Base-by-base conservation (phyloP, 2,113 vertebrate species). In the Cairina moschata region DNA sequence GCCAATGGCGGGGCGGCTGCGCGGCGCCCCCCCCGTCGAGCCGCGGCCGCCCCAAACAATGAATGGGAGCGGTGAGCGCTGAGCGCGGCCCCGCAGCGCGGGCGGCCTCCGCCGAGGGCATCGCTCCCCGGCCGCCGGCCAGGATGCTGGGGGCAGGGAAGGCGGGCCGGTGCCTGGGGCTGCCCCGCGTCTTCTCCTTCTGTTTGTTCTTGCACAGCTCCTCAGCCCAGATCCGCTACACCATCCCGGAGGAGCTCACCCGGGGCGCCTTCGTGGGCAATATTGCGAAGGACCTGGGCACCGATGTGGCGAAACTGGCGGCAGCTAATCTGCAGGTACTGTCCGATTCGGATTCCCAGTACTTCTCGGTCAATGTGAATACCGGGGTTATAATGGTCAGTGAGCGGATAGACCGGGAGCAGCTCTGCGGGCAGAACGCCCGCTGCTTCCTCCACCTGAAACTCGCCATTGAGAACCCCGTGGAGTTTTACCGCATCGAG, bases 271-370 rank as follows among this genome's bases (percentile, higher is more conserved):
- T 98, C 78, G 98, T 99, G 13, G 97, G 97, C 72, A 97, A 98
- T 90, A 98, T 99, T 48, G 98, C 98, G 20, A 98, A 98, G 93
- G 99, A 99, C 97, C 83, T 99, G 95, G 98, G 98, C 69, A 98
- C 99, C 56, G 97, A 97, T 93, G 95, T 98, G 44, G 96, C 97
- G 69, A 99, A 99, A 46, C 96, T 99, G 73, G 97, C 98, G 31
- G 34, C 95, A 89, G 98, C 98, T 88, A 99, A 98, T 29, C 96
- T 99, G 50, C 98, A 98, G n/a, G 98, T 99, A 78, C 97, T 98
- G 34, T 98, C 98, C 1, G 98, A 98, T 71, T 97, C 97, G 87
- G 97, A 98, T 97, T 98, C 98, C 74, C 98, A 98, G 52, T 98
- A 98, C 98, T 98, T 99, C 84, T 97, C 94, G 0, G 96, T 98